Conservation (phyloP, 2,113 vertebrate species). For the Chloropsis hardwickii region DNA sequence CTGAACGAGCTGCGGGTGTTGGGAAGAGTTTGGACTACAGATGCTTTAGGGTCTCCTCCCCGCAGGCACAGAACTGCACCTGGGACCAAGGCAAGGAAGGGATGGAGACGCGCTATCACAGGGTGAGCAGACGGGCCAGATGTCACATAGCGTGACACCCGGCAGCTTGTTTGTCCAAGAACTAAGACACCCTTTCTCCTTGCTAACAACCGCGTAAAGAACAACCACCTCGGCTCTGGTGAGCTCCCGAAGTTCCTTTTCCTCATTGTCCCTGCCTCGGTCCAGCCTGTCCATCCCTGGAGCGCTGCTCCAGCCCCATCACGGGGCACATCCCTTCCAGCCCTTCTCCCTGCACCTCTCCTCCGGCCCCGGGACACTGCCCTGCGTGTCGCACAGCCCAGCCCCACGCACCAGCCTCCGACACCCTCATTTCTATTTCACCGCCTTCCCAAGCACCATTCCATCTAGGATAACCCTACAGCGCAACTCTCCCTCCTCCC, state of each 20-base stretch:
- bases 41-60: neutral
- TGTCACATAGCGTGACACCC: neutral
- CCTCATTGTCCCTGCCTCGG: neutral
- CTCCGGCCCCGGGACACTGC: neutral
- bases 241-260: neutral
- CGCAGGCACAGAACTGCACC: neutral
- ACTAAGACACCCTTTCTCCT: neutral
- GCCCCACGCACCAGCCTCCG: neutral
- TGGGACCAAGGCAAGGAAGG: neutral
- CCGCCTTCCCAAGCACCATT: neutral
- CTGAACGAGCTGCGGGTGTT: neutral
- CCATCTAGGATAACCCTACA: rapidly evolving
- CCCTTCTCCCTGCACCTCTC: neutral
- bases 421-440: neutral
- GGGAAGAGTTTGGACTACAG: neutral
- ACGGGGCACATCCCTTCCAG: neutral
- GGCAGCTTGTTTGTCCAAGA: neutral
- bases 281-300: neutral
- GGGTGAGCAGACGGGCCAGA: neutral
- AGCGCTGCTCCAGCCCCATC: neutral
- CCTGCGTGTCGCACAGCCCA: neutral
- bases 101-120: neutral
- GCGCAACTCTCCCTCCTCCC: neutral
- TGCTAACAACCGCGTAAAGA: neutral
- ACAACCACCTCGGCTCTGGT: neutral